phyloP scores from a whole-genome alignment of 2,888 invertebrate genomes.

The Gortyna flavago region DNA sequence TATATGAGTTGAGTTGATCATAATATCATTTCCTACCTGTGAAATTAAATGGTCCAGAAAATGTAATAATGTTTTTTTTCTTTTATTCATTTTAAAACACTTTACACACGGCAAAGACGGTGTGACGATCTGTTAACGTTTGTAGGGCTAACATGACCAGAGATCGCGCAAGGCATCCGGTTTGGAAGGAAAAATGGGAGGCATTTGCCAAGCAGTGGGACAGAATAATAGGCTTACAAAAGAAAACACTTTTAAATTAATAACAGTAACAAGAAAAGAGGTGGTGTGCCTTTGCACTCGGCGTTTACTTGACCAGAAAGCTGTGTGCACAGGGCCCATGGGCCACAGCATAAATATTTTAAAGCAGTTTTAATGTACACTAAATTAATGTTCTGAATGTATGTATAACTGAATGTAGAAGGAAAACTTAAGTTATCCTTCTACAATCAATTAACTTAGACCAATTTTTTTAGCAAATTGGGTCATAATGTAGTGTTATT shows the following conservation, averaged over 20 bases:
- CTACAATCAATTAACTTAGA: background rate
- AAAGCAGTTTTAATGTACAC: background rate
- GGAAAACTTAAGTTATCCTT: background rate
- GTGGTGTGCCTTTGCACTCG: background rate
- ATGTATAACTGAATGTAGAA: background rate
- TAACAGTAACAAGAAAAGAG: background rate
- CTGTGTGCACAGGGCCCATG: background rate
- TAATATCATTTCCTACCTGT: background rate
- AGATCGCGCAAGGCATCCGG: no score
- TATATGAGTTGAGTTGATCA: background rate
- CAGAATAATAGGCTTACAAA: background rate
- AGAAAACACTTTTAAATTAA: background rate
- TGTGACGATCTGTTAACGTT: no score
- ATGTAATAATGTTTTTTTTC: background rate
- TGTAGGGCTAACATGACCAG: no score
- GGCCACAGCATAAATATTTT: background rate
- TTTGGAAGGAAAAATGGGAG: no score
- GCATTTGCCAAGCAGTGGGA: no score
- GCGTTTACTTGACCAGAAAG: background rate
- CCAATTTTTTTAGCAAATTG: background rate
- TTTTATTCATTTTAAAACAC: background rate
- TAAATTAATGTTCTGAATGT: background rate
- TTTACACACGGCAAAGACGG: background rate
- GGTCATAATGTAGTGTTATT: background rate
- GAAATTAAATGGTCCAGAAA: background rate